Base-by-base conservation (phyloP, 2,113 vertebrate genomes). In the Petroica traversi region DNA sequence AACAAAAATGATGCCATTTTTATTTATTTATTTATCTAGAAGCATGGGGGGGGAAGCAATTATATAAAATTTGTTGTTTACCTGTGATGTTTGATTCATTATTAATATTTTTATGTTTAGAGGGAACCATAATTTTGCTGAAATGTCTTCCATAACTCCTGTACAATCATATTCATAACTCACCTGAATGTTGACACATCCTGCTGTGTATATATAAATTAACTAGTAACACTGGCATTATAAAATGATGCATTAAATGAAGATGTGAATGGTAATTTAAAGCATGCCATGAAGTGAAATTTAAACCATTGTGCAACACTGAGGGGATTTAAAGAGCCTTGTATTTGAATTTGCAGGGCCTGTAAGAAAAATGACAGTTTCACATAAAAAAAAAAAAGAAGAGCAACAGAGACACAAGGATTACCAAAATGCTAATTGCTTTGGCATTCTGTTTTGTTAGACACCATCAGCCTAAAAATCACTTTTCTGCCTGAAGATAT, bases 51-150 rank as follows among this genome's bases (percentile, higher is more conserved):
- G 41, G 68, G 83, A 31, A 83, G 72, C 83, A 94, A 93, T 95
- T 91, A 95, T 5, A 54, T 66, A 58, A 48, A 68, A 92, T 95
- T 86, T 94, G 95, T 85, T 97, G 93, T 97, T 97, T 98, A 97
- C 85, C 82, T 92, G 79, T 28, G 93, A 86, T 85, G 68, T 92
- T 97, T 97, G 95, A 97, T 96, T 96, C 95, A 97, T 97, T 95
- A 96, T 95, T 95, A 95, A 94, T 97, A 94, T 89, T 95, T 98
- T 97, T 95, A 93, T 94, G 88, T 94, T 97, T 94, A 94, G 93
- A 93, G 69, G 94, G 95, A 97, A 95, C 95, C 95, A 94, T 97
- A 94, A 96, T 97, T 97, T 97, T 96, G 85, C 96, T 93, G 96
- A 96, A 95, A 89, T 95, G 93, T 96, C 97, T 97, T 97, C 93